Base-by-base conservation (phyloP, 2,113 vertebrate species). In the Ictalurus furcatus region DNA sequence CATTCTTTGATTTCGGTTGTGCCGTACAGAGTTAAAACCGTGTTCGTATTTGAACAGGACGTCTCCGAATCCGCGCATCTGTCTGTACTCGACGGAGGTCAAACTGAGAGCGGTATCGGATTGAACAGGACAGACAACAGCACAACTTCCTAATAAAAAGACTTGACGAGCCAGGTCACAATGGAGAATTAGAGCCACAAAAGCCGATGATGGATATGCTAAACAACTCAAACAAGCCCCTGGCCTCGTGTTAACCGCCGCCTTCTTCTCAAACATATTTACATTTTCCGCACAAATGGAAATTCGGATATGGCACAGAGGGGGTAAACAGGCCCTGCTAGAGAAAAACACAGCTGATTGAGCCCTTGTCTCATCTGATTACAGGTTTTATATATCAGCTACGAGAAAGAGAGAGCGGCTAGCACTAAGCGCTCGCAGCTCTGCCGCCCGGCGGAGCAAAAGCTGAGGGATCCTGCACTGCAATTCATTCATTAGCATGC, bases 331-430 rank as follows among this genome's bases (percentile, higher is more conserved):
- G 89, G 54, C 84, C 82, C n/a, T 85, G 88, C 88, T 85, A 74
- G 59, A 80, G 86, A 89, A 85, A 88, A 91, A 87, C 81, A 80
- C 44, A 58, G 85, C 85, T 89, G 91, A 91, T 90, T 91, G 92
- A 92, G 87, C 76, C 61, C 91, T 90, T 91, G 92, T 93, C 93
- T 90, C 59, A 83, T 92, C 88, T 92, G 85, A 93, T 93, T 92
- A 92, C 90, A 88, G 89, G 85, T 93, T 91, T 92, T 88, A 92
- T 92, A 86, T 85, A 92, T 91, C 90, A 92, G 87, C 87, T 87
- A 88, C 2, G 81, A 90, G 85, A 63, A 63, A 73, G 76, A 85
- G 78, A 59, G 76, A 89, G 84, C 90, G 56, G 88, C 87, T 80
- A 63, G 74, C 73, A 84, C 87, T 23, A 37, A 84, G 48, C 67